Evolutionary conservation across 92 coral and sea anemone species (phyloP), one percentile per base, ranked within the genome.

Genomic region (Porites cylindrica): DNA sequence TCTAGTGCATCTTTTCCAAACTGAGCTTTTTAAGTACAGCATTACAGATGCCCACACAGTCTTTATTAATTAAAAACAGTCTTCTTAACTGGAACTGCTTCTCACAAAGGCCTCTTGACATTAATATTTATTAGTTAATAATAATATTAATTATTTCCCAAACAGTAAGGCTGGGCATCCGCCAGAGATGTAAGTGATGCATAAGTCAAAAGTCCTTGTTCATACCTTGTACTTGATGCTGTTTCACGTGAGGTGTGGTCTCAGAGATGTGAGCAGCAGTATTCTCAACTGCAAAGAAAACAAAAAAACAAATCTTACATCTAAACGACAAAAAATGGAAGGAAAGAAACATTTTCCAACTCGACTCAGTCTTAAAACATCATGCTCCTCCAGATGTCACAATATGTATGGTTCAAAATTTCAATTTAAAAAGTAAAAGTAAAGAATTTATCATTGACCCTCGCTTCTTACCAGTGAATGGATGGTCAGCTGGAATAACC

Each of bases 401-500:
- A 56, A 56, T 10, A 10, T 56, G 14, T 56, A 14, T 56, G 16
- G 0, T 56, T 56, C 16, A 56, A 56, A 56, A 56, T 56, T 10
- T 56, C 14, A 56, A 8, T 2, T 56, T 10, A 10, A 10, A 10
- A 10, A 56, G 61, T 56, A 56, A 56, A 56, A 19, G 47, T 43
- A 20, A 67, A 19, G 47, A 38, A 38, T 38, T 38, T 38, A 59
- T 59, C 63, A 59, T 59, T 8, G 18, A 59, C 0, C 63, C n/a
- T 6, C 1, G 16, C 9, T 8, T 51, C 78, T 9, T 88, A 94
- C 98, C 98, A 80, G 98, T 92, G 8, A 90, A 51, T 2, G 98
- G 92, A 78, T 90, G 88, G 68, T 89, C 94, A 10, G 96, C 93
- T 32, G 91, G 94, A 7, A 96, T 94, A 23, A 94, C 96, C 99